Evolutionary conservation across 2,113 vertebrate genomes (phyloP).

Genomic region (Seriola rivoliana): DNA sequence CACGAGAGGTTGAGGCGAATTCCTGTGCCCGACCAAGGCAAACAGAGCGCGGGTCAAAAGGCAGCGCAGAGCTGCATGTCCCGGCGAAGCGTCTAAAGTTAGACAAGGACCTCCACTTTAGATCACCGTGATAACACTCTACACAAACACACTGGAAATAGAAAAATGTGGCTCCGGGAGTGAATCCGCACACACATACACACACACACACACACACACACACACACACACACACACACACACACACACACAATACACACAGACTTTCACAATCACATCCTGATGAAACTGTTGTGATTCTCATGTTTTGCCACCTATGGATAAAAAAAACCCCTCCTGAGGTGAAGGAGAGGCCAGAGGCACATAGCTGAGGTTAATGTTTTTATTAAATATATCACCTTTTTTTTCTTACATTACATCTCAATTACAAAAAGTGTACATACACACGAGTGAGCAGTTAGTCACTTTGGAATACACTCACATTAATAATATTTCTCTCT

Average conservation of each 20-base stretch:
- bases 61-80: slow-evolving; percentile 69
- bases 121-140: slow-evolving; percentile 76
- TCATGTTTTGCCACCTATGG: slow-evolving; percentile 32
- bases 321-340: slow-evolving; percentile 32
- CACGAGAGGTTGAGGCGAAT: slow-evolving; percentile 74
- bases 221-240: neutral
- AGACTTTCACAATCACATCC: slow-evolving; percentile 49
- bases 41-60: slow-evolving; percentile 84
- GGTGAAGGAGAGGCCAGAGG: slow-evolving; percentile 38
- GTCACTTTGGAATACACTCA: slow-evolving; percentile 83
- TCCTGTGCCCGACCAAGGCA: slow-evolving; percentile 81
- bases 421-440: slow-evolving; percentile 83
- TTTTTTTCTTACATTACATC: slow-evolving; percentile 78
- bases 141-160: slow-evolving; percentile 60
- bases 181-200: slow-evolving; percentile 39
- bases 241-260: slow-evolving; percentile 16
- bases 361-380: slow-evolving; percentile 71
- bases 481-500: slow-evolving; percentile 68
- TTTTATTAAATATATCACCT: slow-evolving; percentile 85
- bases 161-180: slow-evolving; percentile 23
- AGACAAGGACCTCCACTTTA: slow-evolving; percentile 71
- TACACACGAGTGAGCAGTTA: slow-evolving; percentile 77
- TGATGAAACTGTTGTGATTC: slow-evolving; percentile 21
- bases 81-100: slow-evolving; percentile 75
- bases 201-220: slow-evolving; percentile 4